Conservation (phyloP, 37 sponge, comb jelly and placozoan genomes). For the Theonella swinhoei region DNA sequence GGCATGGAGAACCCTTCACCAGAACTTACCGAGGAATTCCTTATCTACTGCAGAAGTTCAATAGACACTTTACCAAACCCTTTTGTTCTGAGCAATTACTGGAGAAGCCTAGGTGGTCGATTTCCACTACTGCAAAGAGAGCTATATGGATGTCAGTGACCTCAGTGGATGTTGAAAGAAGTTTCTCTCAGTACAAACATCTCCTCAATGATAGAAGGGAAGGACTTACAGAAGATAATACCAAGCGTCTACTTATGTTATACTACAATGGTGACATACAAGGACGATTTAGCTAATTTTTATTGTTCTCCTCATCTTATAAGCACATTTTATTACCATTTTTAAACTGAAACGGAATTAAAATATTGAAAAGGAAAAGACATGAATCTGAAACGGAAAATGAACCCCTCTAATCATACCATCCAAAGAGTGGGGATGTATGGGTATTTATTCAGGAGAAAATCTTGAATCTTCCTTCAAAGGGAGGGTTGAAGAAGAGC, state of each 20-base stretch:
- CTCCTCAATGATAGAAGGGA: neutral
- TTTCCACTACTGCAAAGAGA: neutral
- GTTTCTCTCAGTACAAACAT: neutral
- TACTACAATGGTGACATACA: neutral
- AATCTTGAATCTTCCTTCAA: too few species aligned
- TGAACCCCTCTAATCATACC: neutral
- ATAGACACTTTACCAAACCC: neutral
- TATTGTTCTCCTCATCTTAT: neutral
- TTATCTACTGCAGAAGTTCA: too few species aligned
- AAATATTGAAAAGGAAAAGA: neutral
- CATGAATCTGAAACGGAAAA: neutral
- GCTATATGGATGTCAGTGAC: neutral
- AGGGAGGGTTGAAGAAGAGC: too few species aligned
- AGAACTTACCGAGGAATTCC: neutral
- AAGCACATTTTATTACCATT: neutral
- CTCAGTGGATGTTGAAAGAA: neutral
- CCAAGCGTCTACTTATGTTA: neutral
- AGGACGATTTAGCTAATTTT: neutral
- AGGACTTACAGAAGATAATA: neutral
- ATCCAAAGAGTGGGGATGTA: too few species aligned
- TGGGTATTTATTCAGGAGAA: too few species aligned
- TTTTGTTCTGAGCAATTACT: neutral
- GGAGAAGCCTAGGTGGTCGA: neutral
- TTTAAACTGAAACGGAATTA: neutral
- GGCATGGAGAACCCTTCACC: neutral